Conservation (phyloP, 53 echinoderm and acorn worm species). For the Mesocentrotus franciscanus region DNA sequence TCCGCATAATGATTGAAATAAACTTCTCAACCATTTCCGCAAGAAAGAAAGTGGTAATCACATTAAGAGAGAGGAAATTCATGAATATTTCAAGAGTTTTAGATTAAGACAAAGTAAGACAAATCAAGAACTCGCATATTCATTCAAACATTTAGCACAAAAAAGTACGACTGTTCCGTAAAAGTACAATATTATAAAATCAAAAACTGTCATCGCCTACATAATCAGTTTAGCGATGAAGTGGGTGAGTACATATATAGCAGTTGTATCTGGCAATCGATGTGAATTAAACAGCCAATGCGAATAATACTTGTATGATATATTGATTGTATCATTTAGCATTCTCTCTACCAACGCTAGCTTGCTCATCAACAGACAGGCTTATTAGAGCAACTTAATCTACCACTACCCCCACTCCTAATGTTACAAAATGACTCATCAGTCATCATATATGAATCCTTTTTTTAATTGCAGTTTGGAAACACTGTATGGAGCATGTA, state of each 20-base stretch:
- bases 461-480: not conserved
- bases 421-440: conserved; percentile 20
- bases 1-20: not conserved
- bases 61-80: not conserved
- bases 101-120: not conserved
- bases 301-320: conserved; percentile 22
- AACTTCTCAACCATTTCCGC: not conserved
- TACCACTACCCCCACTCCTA: conserved; percentile 15
- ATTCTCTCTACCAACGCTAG: not conserved
- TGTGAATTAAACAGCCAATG: conserved; percentile 34
- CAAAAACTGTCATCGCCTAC: not conserved
- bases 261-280: not conserved
- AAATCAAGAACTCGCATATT: not conserved
- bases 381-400: conserved; percentile 9
- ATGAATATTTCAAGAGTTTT: not conserved
- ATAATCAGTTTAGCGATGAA: conserved; percentile 9
- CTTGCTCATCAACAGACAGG: not conserved
- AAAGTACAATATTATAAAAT: not conserved
- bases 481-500: not conserved
- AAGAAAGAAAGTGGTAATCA: not conserved
- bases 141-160: not conserved
- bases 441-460: not conserved
- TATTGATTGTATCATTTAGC: conserved; percentile 28
- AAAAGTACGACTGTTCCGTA: not conserved
- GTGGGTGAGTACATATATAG: not conserved